Evolutionary conservation across 2,113 vertebrate species (phyloP), one percentile per base, ranked within the genome.

Genomic region (Meles meles): DNA sequence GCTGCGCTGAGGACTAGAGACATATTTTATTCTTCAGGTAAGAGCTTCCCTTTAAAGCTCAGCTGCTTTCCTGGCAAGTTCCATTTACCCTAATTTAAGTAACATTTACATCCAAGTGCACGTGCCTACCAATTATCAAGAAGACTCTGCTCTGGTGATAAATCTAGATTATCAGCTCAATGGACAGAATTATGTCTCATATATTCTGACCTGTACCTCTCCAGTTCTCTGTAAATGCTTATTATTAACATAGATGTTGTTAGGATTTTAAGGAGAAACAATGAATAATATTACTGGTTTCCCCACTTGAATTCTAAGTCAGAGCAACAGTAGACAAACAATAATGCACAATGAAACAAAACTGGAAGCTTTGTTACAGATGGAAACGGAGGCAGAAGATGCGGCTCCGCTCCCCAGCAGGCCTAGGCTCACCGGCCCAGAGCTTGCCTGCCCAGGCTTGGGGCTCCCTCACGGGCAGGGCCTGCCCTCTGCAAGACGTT

Each of bases 361-460:
- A 89, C 39, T 17, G 17, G 5, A 37, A 20, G 42, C 20, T 79
- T 76, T 63, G 27, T 47, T 14, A 5, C 0, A n/a, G 79, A 23
- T 3, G 65, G 61, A 81, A n/a, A 25, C 1, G 15, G 61, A 57
- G 8, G 52, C 5, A 7, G 37, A 74, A 69, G 29, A 29, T 10
- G 15, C 1, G 29, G 20, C 69, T 95, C 12, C 18, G 7, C 49
- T 65, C 42, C 61, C 6, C 9, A 15, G 15, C 31, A 47, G 27
- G 29, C 15, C 3, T 12, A n/a, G 25, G 7, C 67, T 80, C 92
- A 31, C 55, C 11, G 14, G 1, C 0, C 7, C 25, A 84, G 47
- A 87, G 23, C 5, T 8, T 15, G 0, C 10, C n/a, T 6, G 0
- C 34, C 57, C 18, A 7, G 25, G 4, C 47, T 82, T 18, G 3